These are phyloP conservation scores for Grammomys dolichurus DNA, from an alignment of 2,113 vertebrate species.

Conservation along the genomic window DNA sequence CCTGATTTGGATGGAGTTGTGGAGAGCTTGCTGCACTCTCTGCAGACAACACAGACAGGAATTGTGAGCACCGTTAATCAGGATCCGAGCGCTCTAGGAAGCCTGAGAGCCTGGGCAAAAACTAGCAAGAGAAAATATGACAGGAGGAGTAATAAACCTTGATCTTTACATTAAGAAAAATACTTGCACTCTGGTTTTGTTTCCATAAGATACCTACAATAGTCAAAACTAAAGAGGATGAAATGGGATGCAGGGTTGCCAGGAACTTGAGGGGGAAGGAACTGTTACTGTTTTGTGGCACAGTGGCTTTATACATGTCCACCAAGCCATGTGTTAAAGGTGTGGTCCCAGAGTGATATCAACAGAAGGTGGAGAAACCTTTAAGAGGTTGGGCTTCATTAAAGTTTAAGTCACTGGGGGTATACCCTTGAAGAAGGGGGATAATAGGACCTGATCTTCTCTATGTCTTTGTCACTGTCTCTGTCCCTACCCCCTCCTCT, in stretches of 20 bases:
- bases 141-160: conserved; percentile 4
- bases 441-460: neutral
- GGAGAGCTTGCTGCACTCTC: neutral
- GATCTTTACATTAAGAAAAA: conserved; percentile 46
- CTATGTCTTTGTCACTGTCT: neutral
- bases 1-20: neutral
- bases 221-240: neutral
- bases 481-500: neutral
- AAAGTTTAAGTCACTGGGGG: neutral
- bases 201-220: neutral
- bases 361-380: neutral
- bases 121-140: conserved; percentile 5
- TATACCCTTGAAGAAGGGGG: neutral
- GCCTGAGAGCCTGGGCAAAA: neutral
- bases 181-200: neutral
- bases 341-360: neutral
- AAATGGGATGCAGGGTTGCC: neutral
- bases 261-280: neutral
- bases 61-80: neutral
- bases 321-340: neutral
- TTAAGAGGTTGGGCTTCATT: neutral
- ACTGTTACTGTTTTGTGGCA: neutral
- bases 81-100: neutral
- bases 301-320: neutral
- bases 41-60: neutral